Evolutionary conservation across 2,797 vertebrate species (phyloP), one percentile per base, ranked within the genome.

Genomic region (Protonibea diacanthus): DNA sequence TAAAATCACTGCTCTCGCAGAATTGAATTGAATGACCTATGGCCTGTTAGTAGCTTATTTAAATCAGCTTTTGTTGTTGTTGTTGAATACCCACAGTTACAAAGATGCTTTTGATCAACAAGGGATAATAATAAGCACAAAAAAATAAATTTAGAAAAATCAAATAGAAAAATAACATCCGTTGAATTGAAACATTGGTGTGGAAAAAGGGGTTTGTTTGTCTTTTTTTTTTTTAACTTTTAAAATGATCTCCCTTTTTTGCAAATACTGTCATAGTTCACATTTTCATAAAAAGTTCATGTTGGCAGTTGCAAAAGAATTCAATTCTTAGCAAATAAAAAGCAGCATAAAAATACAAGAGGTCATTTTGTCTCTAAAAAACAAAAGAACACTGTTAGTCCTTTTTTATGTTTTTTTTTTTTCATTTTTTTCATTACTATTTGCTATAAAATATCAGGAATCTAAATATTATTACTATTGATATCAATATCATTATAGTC

Each of bases 271-370:
- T 96, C 92, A 90, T 94, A 93, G 91, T 95, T 95, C 94, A 96
- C 93, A 95, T 95, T 96, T 94, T 96, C 94, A 94, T 95, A 96
- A 95, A 96, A 96, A 95, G 94, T 95, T 95, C 89, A 93, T 94
- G 94, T 95, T 95, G 95, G 95, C 95, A 96, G 95, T 96, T 96
- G 95, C 95, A 96, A 96, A 96, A 96, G 93, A 96, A 96, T 96
- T 95, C 86, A 94, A 94, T 95, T 95, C 93, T 95, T 95, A 95
- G 94, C 95, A 96, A 96, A 96, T 95, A 95, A 95, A 96, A 96
- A 96, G 95, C 95, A 96, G 96, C 96, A 96, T 96, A 96, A 96
- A 96, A 96, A 96, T 96, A 96, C 95, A 96, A 95, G 95, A 96
- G 95, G 95, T 96, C 94, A 94, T 95, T 95, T 95, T 95, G 92